Conservation (phyloP, 2,888 invertebrate species). For the Pristionchus fissidentatus region DNA sequence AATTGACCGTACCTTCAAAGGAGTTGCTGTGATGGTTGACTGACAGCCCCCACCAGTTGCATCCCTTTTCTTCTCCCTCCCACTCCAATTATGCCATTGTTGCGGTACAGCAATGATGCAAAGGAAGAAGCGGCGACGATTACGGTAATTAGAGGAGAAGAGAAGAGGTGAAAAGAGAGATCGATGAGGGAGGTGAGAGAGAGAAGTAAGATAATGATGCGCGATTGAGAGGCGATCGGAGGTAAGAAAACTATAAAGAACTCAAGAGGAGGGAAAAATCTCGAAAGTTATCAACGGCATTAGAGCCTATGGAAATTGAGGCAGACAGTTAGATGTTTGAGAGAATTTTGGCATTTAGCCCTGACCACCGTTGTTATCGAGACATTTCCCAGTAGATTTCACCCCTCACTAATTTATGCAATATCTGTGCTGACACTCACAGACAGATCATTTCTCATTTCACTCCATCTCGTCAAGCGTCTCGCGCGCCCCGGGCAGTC, state of each 20-base stretch:
- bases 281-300: neutral
- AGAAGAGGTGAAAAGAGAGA: too few relatives aligned
- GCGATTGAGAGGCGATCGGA: neutral
- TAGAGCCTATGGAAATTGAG: too few relatives aligned
- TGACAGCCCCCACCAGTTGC: constrained; percentile 24
- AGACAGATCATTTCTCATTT: constrained; percentile 6
- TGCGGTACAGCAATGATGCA: constrained; percentile 9
- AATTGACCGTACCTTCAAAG: too few relatives aligned
- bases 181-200: constrained; percentile 17
- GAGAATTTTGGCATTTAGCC: too few relatives aligned
- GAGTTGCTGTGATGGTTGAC: neutral
- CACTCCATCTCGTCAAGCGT: neutral
- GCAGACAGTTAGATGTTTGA: too few relatives aligned
- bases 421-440: constrained; percentile 23
- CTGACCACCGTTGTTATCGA: too few relatives aligned
- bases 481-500: constrained; percentile 8
- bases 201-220: constrained; percentile 3
- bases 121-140: constrained; percentile 13
- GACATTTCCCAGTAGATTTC: constrained; percentile 1
- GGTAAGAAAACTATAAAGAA: too few relatives aligned
- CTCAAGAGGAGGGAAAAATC: neutral
- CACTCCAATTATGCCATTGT: constrained; percentile 39
- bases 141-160: constrained; percentile 29
- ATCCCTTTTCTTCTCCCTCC: too few relatives aligned
- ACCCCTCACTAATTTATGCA: constrained; percentile 35